Conservation (phyloP, 2,113 vertebrate species). For the Misgurnus anguillicaudatus region DNA sequence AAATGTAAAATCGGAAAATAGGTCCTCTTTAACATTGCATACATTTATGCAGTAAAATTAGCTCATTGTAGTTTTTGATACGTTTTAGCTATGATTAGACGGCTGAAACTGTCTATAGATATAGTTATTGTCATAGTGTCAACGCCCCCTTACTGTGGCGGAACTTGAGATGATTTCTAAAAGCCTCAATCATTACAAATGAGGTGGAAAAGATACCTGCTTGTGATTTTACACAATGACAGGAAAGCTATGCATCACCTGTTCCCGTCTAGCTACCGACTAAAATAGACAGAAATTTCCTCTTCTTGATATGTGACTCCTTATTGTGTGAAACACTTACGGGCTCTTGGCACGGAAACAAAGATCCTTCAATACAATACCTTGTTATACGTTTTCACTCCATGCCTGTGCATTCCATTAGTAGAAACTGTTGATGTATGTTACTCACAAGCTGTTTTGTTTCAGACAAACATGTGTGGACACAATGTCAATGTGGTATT, state of each 20-base stretch:
- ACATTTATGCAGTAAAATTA: no score
- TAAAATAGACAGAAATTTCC: conserved; percentile 64
- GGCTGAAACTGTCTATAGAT: no score
- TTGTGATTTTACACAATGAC: conserved; percentile 67
- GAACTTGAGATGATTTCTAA: conserved; percentile 35
- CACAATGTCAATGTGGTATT: neutral
- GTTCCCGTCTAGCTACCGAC: conserved; percentile 47
- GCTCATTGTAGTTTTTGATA: no score
- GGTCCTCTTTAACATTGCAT: no score
- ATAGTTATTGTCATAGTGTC: no score
- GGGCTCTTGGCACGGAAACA: conserved; percentile 41
- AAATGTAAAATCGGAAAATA: no score
- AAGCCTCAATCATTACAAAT: conserved; percentile 47
- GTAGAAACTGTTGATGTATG: no score
- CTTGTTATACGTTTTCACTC: no score
- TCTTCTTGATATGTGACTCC: conserved; percentile 54
- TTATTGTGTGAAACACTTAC: conserved; percentile 28
- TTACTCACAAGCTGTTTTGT: neutral
- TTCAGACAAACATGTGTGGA: neutral
- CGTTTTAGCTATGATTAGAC: no score
- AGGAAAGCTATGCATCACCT: conserved; percentile 64
- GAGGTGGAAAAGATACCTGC: conserved; percentile 35
- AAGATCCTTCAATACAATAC: neutral
- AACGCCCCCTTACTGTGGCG: neutral
- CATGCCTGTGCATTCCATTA: conserved; percentile 1